Base-by-base conservation (phyloP, 2,797 vertebrate species). In the Fundulus diaphanus region DNA sequence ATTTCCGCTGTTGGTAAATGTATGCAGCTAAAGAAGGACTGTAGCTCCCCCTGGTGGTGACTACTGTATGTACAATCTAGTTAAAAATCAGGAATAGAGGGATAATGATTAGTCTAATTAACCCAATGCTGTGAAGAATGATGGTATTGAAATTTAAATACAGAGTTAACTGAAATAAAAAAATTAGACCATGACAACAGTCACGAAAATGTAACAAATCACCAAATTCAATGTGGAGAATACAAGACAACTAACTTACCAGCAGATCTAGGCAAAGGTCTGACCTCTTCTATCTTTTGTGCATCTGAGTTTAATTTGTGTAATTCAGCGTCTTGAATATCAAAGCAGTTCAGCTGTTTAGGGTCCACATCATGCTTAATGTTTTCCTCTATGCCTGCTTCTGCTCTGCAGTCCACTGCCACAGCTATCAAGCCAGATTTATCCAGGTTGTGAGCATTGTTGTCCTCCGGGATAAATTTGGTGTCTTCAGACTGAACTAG, bases 1-100 rank as follows among this genome's bases (percentile, higher is more conserved):
- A 24, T 63, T 31, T 7, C 0, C 31, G n/a, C 44, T 33, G 24
- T 20, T 52, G 22, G 24, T 35, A 7, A 15, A 31, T 27, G 22
- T 0, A 16, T 13, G 7, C 0, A 20, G 0, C 72, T n/a, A 44
- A 0, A 29, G 52, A 76, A 74, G 51, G 66, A 56, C 13, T 68
- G 20, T 68, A 70, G 74, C 71, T 0, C 75, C 3, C 80, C 82
- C 90, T 88, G 68, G 73, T 82, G 90, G 83, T 74, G 44, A 65
- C 40, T 33, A 24, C 1, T 7, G 31, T 7, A 76, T 80, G 27
- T 80, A 67, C 54, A 51, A 40, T 7, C 3, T 24, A 12, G 18
- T 63, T 44, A 68, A n/a, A 68, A 63, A 49, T 66, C 63, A 27
- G 35, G 20, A 37, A 48, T 49, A 59, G 16, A 0, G 18, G 67